Base-by-base conservation (phyloP, 37 sponge, comb jelly and placozoan genomes). In the Lycopodina hypogea region DNA sequence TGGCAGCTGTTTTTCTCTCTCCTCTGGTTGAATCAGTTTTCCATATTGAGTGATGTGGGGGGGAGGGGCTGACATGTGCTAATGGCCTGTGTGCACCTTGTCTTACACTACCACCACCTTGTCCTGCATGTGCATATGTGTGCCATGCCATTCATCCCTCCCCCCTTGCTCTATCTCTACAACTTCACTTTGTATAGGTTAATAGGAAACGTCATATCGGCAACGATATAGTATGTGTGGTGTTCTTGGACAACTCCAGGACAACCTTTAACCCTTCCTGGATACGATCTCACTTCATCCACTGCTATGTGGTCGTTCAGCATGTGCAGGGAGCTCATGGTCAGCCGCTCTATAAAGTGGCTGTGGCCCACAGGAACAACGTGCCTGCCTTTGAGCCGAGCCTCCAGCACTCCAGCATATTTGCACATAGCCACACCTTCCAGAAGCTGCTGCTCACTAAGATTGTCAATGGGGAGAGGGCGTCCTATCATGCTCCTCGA, bases 131-230 rank as follows among this genome's bases (percentile, higher is more conserved):
- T 28, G 29, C 12, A 17, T 60, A 60, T 4, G 12, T 60, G 29
- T 12, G 29, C 61, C 4, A n/a, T n/a, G n/a, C n/a, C 50, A 29
- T 28, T 35, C 53, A 65, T 84, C 26, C 79, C 56, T 80, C 72
- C 62, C 28, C 78, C 58, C 74, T 37, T 60, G n/a, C 61, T 38
- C 84, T 26, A 69, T 51, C 39, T 23, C 68, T n/a, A n/a, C n/a
- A n/a, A n/a, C n/a, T n/a, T 39, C 75, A 1, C 68, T 35, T 18
- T 39, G 0, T 50, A 56, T 86, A 92, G 95, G 84, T 95, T 2
- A 89, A 91, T 52, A 89, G 88, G 66, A 97, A 97, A 89, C 76
- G 98, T 0, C 98, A 97, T 77, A 94, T 97, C 42, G 98, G 98
- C 23, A 97, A 97, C 74, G 98, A 97, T 78, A 84, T 97, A 0